Evolutionary conservation across 1,140 invertebrate genomes (phyloP).

Genomic region (Wasmannia auropunctata): DNA sequence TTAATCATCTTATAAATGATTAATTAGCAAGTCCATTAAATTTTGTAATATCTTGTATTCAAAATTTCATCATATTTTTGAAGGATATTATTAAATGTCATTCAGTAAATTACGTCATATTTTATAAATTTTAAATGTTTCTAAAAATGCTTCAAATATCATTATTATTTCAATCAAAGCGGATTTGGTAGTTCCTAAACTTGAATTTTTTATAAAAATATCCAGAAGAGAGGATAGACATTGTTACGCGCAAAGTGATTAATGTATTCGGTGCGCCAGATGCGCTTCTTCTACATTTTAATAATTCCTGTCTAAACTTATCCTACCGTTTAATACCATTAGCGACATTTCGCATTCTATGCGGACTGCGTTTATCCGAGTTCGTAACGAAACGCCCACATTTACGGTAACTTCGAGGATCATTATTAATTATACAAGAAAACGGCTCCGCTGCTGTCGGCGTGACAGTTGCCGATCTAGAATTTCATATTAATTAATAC

Average conservation of each 20-base stretch:
- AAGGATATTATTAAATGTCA: neutral
- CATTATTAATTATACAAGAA: slow-evolving; percentile 55
- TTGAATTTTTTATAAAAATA: slow-evolving; percentile 7
- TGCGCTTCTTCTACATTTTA: slow-evolving; percentile 12
- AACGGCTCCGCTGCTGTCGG: neutral
- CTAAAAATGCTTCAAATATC: neutral
- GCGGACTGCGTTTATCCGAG: slow-evolving; percentile 18
- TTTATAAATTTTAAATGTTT: neutral
- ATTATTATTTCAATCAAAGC: neutral
- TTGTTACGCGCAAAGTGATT: slow-evolving; percentile 14
- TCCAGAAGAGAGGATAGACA: neutral
- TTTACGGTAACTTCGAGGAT: slow-evolving; percentile 33
- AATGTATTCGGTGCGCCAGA: neutral
- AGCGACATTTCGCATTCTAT: slow-evolving; percentile 20
- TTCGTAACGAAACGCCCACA: slow-evolving; percentile 29
- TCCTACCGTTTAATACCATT: slow-evolving; percentile 17
- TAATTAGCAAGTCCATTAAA: neutral
- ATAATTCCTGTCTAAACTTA: slow-evolving; percentile 6
- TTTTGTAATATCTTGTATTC: neutral
- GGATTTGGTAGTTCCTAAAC: neutral
- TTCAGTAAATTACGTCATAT: neutral
- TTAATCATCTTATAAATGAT: neutral
- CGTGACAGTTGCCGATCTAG: slow-evolving; percentile 50
- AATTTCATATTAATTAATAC: slow-evolving; percentile 60
- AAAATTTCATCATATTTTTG: neutral